Evolutionary conservation across 2,797 vertebrate genomes (phyloP).

Genomic region (Anas acuta): DNA sequence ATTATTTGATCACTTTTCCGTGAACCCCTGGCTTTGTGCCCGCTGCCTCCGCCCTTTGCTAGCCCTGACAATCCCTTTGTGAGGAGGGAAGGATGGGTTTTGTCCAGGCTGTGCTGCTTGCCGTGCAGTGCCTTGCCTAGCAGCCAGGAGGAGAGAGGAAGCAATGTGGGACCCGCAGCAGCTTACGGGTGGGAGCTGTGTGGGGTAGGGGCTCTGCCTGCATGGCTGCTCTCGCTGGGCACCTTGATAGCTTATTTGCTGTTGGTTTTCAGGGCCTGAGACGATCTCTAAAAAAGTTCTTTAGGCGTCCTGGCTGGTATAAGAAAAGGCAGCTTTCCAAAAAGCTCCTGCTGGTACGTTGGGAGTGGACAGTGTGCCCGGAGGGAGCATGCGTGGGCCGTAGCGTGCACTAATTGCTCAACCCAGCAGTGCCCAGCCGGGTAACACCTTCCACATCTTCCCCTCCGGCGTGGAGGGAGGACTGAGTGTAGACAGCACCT

Average conservation of each 20-base stretch:
- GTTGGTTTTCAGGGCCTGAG: slow-evolving; percentile 10
- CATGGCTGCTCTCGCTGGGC: too few relatives aligned
- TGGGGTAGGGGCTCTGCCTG: too few relatives aligned
- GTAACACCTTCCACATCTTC: background rate
- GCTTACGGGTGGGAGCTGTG: too few relatives aligned
- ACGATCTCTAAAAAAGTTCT: background rate
- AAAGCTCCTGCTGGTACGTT: slow-evolving; percentile 26
- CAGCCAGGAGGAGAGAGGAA: too few relatives aligned
- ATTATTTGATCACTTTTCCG: background rate
- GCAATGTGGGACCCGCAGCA: background rate
- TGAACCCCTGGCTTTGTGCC: background rate
- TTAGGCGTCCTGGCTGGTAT: slow-evolving; percentile 4
- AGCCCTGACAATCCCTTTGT: background rate
- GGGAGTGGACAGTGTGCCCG: background rate
- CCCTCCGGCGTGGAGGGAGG: background rate
- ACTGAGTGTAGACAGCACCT: too few relatives aligned
- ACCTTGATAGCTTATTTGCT: background rate
- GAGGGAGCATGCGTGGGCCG: background rate
- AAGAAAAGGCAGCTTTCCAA: slow-evolving; percentile 28
- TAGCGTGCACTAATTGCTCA: background rate
- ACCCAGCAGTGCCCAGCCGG: background rate
- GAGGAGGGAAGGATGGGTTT: background rate
- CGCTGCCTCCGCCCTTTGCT: background rate
- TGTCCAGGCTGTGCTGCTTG: background rate
- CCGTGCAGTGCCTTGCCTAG: background rate